Conservation (phyloP, 2,888 invertebrate species). For the Marronus borbonicus region DNA sequence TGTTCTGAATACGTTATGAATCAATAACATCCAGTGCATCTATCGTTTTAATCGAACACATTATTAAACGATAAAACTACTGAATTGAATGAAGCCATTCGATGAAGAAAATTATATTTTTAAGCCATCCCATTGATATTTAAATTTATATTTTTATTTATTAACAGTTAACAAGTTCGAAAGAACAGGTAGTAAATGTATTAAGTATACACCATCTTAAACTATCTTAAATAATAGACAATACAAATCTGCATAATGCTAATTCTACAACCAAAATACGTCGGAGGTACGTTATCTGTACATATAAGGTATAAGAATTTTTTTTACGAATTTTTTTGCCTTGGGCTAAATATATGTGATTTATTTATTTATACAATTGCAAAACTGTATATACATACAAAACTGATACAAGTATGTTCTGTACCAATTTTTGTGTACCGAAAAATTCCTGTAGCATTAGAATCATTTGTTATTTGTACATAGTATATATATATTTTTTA, state of each 20-base stretch:
- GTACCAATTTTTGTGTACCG: slow-evolving; percentile 45
- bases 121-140: too few relatives aligned
- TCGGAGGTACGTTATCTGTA: slow-evolving; percentile 9
- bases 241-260: slow-evolving; percentile 18
- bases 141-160: too few relatives aligned
- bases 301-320: slow-evolving; percentile 33
- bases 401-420: slow-evolving; percentile 20
- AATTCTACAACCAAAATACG: slow-evolving; percentile 31
- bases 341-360: slow-evolving; percentile 47
- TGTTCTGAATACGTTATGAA: too few relatives aligned
- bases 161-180: neutral
- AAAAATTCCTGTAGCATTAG: slow-evolving; percentile 50
- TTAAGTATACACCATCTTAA: slow-evolving; percentile 5
- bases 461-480: slow-evolving; percentile 50
- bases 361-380: slow-evolving; percentile 47
- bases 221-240: neutral
- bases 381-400: slow-evolving; percentile 43
- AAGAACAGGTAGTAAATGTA: neutral
- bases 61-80: too few relatives aligned
- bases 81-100: too few relatives aligned
- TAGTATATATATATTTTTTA: slow-evolving; percentile 52
- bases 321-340: slow-evolving; percentile 38
- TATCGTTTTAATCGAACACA: too few relatives aligned
- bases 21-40: too few relatives aligned
- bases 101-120: too few relatives aligned